Base-by-base conservation (phyloP, 1,140 invertebrate species). In the Nixonia krombeini region DNA sequence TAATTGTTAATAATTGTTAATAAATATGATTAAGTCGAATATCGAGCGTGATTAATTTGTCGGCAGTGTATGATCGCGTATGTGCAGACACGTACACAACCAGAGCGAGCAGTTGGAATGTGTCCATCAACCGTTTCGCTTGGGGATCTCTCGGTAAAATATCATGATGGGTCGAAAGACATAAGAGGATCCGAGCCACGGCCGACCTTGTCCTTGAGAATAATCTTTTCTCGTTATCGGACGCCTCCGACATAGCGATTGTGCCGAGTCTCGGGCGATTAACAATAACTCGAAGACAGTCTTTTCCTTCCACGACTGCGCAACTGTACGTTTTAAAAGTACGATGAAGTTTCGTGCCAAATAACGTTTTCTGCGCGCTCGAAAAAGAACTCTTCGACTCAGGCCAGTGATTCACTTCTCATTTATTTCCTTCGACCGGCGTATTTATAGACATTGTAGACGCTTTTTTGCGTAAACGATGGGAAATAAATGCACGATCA, bases 141-240 rank as follows among this genome's bases (percentile, higher is more conserved):
- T 13, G 2, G 16, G 4, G 5, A 33, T 13, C 33, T 17, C 33
- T 13, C 10, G 33, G 15, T 45, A 29, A 31, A 15, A n/a, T n/a
- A 9, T 17, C 31, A 26, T 29, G 10, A 49, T n/a, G 17, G 6
- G 23, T 26, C 9, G 12, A 15, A 28, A 31, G 29, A 7, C 18
- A 5, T n/a, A 6, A 35, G 10, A 46, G 9, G 13, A n/a, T 37
- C 13, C 46, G 2, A 25, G 25, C 50, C 10, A 25, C 53, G 50
- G 50, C n/a, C 41, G 53, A 56, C 82, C 82, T 84, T 82, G 80
- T 84, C 82, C 82, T 82, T 82, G 80, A 45, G 56, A 73, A 75
- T 82, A 84, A 84, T 82, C 78, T 80, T 77, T 76, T 61, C 74
- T 81, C 74, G 76, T 82, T 82, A 82, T 84, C 80, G 80, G 80